A percentile compares a stretch with the other conserved stretches of the same genome.
phyloP scores from a whole-genome alignment of 2,888 invertebrate genomes.

The Agrochola macilenta region DNA sequence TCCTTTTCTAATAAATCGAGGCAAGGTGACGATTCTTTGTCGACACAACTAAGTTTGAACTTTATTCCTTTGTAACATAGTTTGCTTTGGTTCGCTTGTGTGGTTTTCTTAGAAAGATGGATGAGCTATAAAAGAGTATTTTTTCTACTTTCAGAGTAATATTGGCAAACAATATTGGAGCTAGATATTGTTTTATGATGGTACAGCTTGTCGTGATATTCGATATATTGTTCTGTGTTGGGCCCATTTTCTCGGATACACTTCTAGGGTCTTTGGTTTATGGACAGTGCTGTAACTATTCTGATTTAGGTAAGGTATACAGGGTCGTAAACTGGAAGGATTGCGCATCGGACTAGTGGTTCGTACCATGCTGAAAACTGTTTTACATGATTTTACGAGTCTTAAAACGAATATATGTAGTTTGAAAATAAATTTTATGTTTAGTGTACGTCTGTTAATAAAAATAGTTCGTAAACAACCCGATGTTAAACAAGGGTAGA shows the following conservation, averaged over 20 bases:
- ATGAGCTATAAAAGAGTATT: conserved; percentile 59
- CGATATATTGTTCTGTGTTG: conserved; percentile 44
- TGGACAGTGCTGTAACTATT: conserved; percentile 27
- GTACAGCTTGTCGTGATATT: conserved; percentile 49
- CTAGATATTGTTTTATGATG: conserved; percentile 64
- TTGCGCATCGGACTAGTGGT: not conserved
- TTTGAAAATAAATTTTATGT: not conserved
- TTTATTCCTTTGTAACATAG: not conserved
- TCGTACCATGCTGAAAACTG: not conserved
- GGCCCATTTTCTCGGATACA: conserved; percentile 36
- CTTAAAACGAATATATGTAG: not conserved
- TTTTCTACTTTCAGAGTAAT: conserved; percentile 52
- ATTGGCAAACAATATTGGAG: conserved; percentile 64
- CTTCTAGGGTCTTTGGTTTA: conserved; percentile 42
- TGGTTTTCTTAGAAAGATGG: conserved; percentile 42
- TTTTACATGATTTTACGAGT: not conserved
- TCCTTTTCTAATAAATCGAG: conserved; percentile 45
- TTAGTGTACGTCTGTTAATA: not conserved
- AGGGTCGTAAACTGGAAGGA: conserved; percentile 33
- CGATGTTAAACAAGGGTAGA: too few species aligned
- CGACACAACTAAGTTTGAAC: conserved; percentile 22
- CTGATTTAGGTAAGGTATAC: conserved; percentile 29
- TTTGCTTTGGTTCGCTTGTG: conserved; percentile 18
- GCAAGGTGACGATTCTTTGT: conserved; percentile 31
- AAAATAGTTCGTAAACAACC: not conserved